Evolutionary conservation across 2,888 invertebrate species (phyloP).

Genomic region (Apoda limacodes): DNA sequence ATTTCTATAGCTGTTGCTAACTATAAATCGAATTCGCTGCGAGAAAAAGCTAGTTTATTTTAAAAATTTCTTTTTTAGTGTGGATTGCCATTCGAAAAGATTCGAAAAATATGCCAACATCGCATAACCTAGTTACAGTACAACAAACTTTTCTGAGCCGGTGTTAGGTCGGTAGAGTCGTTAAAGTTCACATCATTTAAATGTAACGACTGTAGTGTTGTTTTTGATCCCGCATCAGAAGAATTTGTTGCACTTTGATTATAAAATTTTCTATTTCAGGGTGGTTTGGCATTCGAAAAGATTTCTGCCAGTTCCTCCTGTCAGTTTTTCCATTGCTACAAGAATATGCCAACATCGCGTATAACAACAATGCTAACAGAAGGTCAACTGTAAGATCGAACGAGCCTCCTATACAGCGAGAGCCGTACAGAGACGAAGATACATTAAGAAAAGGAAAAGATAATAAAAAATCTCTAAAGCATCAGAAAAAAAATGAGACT

Average conservation of each 20-base stretch:
- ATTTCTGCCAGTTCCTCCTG: constrained; percentile 96
- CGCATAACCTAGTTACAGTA: too few relatives aligned
- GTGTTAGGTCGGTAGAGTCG: too few relatives aligned
- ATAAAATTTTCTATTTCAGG: constrained; percentile 68
- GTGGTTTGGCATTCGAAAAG: constrained; percentile 99
- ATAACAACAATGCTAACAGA: constrained; percentile 74
- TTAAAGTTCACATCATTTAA: too few relatives aligned
- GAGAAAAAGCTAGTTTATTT: too few relatives aligned
- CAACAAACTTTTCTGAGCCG: too few relatives aligned
- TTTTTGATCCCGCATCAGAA: constrained; percentile 1
- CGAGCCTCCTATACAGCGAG: constrained; percentile 47
- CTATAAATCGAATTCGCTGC: too few relatives aligned
- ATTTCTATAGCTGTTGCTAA: too few relatives aligned
- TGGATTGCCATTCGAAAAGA: too few relatives aligned
- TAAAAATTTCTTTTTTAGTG: too few relatives aligned
- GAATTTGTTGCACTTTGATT: background rate
- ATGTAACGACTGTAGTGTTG: background rate
- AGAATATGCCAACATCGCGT: constrained; percentile 98
- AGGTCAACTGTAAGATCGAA: constrained; percentile 38
- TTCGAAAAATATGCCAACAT: too few relatives aligned
- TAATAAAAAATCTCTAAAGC: constrained; percentile 74
- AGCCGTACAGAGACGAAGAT: constrained; percentile 59
- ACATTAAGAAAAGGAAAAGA: constrained; percentile 61
- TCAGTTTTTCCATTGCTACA: constrained; percentile 94
- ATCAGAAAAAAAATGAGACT: constrained; percentile 80